A percentile compares a stretch with the other conserved stretches of the same genome.
Evolutionary conservation across 2,888 invertebrate genomes (phyloP).

Genomic region (Drosophila suboccidentalis): DNA sequence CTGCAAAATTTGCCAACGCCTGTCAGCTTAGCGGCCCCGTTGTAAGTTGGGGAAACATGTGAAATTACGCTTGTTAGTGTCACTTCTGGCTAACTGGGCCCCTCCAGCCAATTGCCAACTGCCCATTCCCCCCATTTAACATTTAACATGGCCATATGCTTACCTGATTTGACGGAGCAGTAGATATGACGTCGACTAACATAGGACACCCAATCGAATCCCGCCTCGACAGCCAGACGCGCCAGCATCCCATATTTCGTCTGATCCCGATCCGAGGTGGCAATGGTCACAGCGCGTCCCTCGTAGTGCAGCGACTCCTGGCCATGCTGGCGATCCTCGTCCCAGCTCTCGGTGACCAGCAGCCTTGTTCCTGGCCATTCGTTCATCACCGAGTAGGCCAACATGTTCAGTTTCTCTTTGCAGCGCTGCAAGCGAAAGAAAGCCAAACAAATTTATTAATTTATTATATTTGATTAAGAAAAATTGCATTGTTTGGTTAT

Average conservation of each 20-base stretch:
- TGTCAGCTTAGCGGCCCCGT: slow-evolving; percentile 78
- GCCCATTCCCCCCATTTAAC: slow-evolving; percentile 19
- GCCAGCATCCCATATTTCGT: slow-evolving; percentile 98
- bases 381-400: slow-evolving; percentile 98
- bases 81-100: slow-evolving; percentile 80
- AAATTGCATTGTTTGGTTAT: not conserved
- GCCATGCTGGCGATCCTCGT: slow-evolving; percentile 91
- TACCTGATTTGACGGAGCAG: slow-evolving; percentile 99
- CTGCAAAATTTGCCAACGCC: slow-evolving; percentile 82
- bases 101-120: slow-evolving; percentile 25
- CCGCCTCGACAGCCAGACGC: slow-evolving; percentile 97
- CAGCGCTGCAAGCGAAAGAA: slow-evolving; percentile 89
- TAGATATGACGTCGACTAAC: slow-evolving; percentile 97
- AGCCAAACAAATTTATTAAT: slow-evolving; percentile 40
- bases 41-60: slow-evolving; percentile 80
- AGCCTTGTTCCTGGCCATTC: slow-evolving; percentile 98
- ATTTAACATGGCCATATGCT: slow-evolving; percentile 73
- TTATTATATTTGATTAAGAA: not conserved
- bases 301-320: slow-evolving; percentile 97
- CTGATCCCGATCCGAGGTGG: slow-evolving; percentile 96
- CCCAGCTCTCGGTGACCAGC: slow-evolving; percentile 98
- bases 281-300: slow-evolving; percentile 97
- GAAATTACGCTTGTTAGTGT: slow-evolving; percentile 84
- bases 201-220: slow-evolving; percentile 99
- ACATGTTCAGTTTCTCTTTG: slow-evolving; percentile 96